Percentiles rank a stretch among this genome's conserved stretches.
These are phyloP conservation scores for Scalopus aquaticus DNA, from an alignment of 2,113 vertebrate genomes.

Conservation along the genomic window DNA sequence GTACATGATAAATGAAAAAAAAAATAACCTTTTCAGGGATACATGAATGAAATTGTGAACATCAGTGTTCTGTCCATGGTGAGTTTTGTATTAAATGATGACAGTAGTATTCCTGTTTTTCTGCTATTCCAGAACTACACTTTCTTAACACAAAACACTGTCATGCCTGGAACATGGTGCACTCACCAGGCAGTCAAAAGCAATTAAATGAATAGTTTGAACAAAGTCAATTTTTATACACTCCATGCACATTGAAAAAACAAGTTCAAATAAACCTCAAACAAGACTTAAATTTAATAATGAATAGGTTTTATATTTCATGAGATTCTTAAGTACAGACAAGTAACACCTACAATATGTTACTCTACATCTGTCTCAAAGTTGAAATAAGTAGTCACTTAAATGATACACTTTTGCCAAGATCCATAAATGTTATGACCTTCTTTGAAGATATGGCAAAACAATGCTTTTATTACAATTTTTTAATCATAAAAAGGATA, in stretches of 20 bases:
- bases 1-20: background rate
- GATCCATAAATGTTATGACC: slow-evolving; percentile 78
- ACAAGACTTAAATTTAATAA: slow-evolving; percentile 69
- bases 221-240: slow-evolving; percentile 72
- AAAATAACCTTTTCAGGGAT: background rate
- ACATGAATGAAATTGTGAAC: background rate
- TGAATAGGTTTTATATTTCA: slow-evolving; percentile 66
- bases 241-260: slow-evolving; percentile 53
- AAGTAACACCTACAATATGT: slow-evolving; percentile 69
- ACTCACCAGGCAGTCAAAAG: slow-evolving; percentile 58
- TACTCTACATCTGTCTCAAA: slow-evolving; percentile 72
- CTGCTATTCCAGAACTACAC: background rate
- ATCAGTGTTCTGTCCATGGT: background rate
- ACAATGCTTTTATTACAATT: slow-evolving; percentile 69
- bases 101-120: slow-evolving; percentile 21
- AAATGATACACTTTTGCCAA: slow-evolving; percentile 73
- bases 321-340: slow-evolving; percentile 57
- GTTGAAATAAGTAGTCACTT: slow-evolving; percentile 77
- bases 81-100: background rate
- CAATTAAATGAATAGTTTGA: slow-evolving; percentile 62
- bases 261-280: slow-evolving; percentile 69
- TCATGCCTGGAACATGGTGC: background rate
- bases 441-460: slow-evolving; percentile 75
- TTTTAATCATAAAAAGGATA: slow-evolving; percentile 73
- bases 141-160: slow-evolving; percentile 36